Base-by-base conservation (phyloP, 2,113 vertebrate species). In the Rhinoptilus africanus region DNA sequence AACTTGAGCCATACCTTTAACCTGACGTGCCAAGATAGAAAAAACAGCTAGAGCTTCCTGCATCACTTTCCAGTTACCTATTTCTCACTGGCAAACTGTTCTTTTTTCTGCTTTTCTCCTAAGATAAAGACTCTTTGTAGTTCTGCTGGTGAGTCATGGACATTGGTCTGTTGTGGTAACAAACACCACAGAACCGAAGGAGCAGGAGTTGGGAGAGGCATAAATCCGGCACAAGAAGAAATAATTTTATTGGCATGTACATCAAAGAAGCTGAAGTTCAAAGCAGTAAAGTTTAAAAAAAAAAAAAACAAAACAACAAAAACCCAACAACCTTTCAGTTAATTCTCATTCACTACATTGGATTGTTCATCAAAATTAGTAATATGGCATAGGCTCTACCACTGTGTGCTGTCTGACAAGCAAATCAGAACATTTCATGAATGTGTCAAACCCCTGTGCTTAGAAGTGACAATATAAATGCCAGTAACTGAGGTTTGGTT, bases 241-340 rank as follows among this genome's bases (percentile, higher is more conserved):
- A 94, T 72, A 84, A 88, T 93, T 94, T 64, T 78, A 94, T 67
- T 97, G 85, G 93, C 83, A 95, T 3, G 50, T 85, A 97, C 85
- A 96, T 94, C 82, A 92, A 85, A 95, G 89, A 53, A 89, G 30
- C 28, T 84, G 6, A 84, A 87, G 93, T 75, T 83, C 91, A 92
- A 92, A 96, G 94, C 54, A 92, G 85, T 79, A 43, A 54, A 84
- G 66, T 51, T 80, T 43, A 72, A 73, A 82, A 64, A 64, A 59
- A 43, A 72, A 73, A 82, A 64, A 64, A 59, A 62, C 3, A 37
- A 24, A 35, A n/a, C 21, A 63, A 23, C 17, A 8, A n/a, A 72
- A 68, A 12, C 22, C 12, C 37, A 62, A 30, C 16, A 45, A n/a
- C 12, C 35, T 76, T 66, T 35, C 51, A 68, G 14, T 47, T 76